Evolutionary conservation across 2,888 invertebrate genomes (phyloP).

Genomic region (Trachelus troglodyta): DNA sequence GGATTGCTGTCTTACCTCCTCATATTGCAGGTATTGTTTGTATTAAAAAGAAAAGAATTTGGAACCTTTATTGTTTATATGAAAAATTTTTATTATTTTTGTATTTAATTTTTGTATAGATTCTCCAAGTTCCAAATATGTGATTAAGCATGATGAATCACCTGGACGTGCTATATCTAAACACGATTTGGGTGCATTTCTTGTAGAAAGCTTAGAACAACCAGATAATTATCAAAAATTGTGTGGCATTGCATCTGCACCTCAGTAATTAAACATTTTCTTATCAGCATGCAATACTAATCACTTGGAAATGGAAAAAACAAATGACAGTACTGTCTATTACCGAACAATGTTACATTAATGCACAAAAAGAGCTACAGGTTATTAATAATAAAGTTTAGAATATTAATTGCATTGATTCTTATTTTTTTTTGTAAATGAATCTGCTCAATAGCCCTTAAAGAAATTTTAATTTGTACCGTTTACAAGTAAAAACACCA

Average conservation of each 20-base stretch:
- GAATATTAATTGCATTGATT: slow-evolving; percentile 1
- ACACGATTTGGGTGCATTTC: slow-evolving; percentile 80
- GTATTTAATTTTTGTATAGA: slow-evolving; percentile 67
- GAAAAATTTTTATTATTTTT: slow-evolving; percentile 31
- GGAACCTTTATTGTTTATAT: not conserved
- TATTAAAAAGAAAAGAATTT: slow-evolving; percentile 2
- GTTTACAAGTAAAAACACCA: not conserved
- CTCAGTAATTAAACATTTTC: slow-evolving; percentile 18
- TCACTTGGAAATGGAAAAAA: not conserved
- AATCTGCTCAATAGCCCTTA: not conserved
- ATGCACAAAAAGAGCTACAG: not conserved
- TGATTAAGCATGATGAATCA: slow-evolving; percentile 73
- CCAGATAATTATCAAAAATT: slow-evolving; percentile 77
- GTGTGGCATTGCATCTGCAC: slow-evolving; percentile 71
- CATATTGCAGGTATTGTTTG: slow-evolving; percentile 76
- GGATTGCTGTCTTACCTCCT: slow-evolving; percentile 83
- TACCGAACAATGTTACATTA: not conserved
- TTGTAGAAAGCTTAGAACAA: slow-evolving; percentile 77
- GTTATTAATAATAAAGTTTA: slow-evolving; percentile 9
- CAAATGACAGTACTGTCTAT: not conserved
- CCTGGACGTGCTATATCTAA: slow-evolving; percentile 81
- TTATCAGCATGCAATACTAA: slow-evolving; percentile 13
- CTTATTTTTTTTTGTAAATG: slow-evolving; percentile 17
- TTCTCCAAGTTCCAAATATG: slow-evolving; percentile 73
- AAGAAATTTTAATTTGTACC: not conserved